Conservation (phyloP, 2,888 invertebrate genomes). For the Sipha maydis region DNA sequence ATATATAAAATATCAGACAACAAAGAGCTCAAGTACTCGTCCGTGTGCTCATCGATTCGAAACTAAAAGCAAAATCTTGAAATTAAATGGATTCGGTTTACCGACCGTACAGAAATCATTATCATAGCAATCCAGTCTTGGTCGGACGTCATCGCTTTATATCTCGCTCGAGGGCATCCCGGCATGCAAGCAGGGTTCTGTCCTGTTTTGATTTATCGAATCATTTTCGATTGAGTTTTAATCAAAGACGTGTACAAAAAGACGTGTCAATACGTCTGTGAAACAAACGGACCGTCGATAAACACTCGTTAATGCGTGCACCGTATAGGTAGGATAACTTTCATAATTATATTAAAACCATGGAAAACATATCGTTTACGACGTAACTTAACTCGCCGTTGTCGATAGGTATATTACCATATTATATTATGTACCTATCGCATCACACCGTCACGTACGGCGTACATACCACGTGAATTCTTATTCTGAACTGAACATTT, state of each 20-base stretch:
- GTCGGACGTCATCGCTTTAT: conserved; percentile 28
- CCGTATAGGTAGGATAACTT: too few relatives aligned
- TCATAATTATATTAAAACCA: too few relatives aligned
- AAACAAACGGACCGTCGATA: too few relatives aligned
- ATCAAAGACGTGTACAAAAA: neutral
- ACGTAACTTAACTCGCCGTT: too few relatives aligned
- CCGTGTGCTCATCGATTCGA: conserved; percentile 36
- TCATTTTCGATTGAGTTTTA: conserved; percentile 7
- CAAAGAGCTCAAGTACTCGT: conserved; percentile 24
- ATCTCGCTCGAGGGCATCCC: neutral
- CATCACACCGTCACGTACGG: too few relatives aligned
- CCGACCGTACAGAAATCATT: conserved; percentile 33
- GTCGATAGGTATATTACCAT: too few relatives aligned
- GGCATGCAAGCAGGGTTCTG: neutral
- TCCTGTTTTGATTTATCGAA: conserved; percentile 26
- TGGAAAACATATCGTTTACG: too few relatives aligned
- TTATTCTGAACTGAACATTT: too few relatives aligned
- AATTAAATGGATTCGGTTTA: conserved; percentile 45
- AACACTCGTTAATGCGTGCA: too few relatives aligned
- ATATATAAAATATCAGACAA: conserved; percentile 36
- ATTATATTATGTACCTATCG: too few relatives aligned
- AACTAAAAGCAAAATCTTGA: conserved; percentile 51
- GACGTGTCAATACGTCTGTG: neutral
- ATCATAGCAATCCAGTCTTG: conserved; percentile 21
- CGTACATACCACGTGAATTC: too few relatives aligned